phyloP scores from a whole-genome alignment of 2,797 vertebrate species.

The Philypnodon macrostomus region DNA sequence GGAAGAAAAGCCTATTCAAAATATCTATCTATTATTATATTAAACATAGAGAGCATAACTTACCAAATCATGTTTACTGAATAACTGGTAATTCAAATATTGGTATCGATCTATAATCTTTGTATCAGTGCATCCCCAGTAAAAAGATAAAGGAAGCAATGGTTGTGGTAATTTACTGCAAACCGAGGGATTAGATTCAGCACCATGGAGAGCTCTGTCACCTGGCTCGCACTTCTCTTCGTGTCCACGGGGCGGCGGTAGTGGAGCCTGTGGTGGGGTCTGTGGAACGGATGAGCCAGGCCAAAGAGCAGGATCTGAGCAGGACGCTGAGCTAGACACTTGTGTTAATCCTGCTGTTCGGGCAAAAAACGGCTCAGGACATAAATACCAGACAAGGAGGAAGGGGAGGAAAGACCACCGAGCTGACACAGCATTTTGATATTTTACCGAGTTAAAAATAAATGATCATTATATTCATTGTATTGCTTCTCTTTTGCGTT shows the following conservation, averaged over 20 bases:
- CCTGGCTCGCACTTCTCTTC: constrained; percentile 4
- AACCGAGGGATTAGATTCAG: constrained; percentile 45
- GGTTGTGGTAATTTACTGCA: too few relatives aligned
- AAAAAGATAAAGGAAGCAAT: too few relatives aligned
- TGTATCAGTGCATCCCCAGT: too few relatives aligned
- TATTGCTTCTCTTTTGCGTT: background rate
- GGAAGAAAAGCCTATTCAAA: too few relatives aligned
- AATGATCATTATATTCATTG: constrained; percentile 11
- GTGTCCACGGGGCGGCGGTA: constrained; percentile 45
- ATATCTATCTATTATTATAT: too few relatives aligned
- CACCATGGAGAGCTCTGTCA: constrained; percentile 62
- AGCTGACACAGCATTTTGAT: constrained; percentile 34
- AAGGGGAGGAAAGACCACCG: constrained; percentile 23
- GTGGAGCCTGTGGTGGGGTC: constrained; percentile 1
- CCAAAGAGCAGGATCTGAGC: constrained; percentile 40
- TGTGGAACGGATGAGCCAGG: constrained; percentile 34
- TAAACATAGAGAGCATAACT: too few relatives aligned
- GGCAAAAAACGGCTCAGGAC: constrained; percentile 45
- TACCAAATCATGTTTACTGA: too few relatives aligned
- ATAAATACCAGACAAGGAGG: constrained; percentile 3
- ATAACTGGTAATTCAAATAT: too few relatives aligned
- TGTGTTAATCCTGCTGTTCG: constrained; percentile 56
- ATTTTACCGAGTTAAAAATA: constrained; percentile 9
- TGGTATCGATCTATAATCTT: too few relatives aligned
- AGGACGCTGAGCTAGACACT: constrained; percentile 54